Conservation (phyloP, 2,888 invertebrate species). For the Hybos culiciformis region DNA sequence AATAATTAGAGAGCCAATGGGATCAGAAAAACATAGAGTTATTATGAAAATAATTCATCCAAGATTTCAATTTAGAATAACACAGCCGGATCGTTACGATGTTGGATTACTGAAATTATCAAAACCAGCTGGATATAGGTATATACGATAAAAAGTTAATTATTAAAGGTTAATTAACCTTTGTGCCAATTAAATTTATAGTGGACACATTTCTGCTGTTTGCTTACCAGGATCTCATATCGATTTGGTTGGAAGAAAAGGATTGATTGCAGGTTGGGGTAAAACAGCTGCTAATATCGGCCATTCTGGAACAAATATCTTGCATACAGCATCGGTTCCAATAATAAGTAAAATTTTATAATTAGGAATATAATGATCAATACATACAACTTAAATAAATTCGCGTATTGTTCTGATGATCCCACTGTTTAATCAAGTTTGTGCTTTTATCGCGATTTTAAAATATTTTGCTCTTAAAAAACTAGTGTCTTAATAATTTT, state of each 20-base stretch:
- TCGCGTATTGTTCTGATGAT: no score
- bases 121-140: slow-evolving; percentile 43
- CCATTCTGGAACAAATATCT: slow-evolving; percentile 65
- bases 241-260: slow-evolving; percentile 41
- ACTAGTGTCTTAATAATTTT: no score
- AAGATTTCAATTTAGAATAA: slow-evolving; percentile 62
- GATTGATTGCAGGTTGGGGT: slow-evolving; percentile 71
- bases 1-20: slow-evolving; percentile 44
- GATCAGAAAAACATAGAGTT: slow-evolving; percentile 54
- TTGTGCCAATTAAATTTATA: slow-evolving; percentile 14
- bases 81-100: slow-evolving; percentile 72
- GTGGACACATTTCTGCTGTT: slow-evolving; percentile 60
- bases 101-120: slow-evolving; percentile 60
- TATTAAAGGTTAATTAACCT: slow-evolving; percentile 13
- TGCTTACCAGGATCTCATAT: slow-evolving; percentile 50
- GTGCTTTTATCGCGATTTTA: no score
- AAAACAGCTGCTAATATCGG: slow-evolving; percentile 59
- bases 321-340: slow-evolving; percentile 68
- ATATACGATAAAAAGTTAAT: slow-evolving; percentile 2
- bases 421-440: no score
- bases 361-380: slow-evolving; percentile 10
- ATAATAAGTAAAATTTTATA: slow-evolving; percentile 48
- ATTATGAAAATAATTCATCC: slow-evolving; percentile 65
- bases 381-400: background rate
- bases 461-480: no score